These are phyloP conservation scores for Papilio glaucus DNA, from an alignment of 1,140 invertebrate genomes.

Conservation along the genomic window DNA sequence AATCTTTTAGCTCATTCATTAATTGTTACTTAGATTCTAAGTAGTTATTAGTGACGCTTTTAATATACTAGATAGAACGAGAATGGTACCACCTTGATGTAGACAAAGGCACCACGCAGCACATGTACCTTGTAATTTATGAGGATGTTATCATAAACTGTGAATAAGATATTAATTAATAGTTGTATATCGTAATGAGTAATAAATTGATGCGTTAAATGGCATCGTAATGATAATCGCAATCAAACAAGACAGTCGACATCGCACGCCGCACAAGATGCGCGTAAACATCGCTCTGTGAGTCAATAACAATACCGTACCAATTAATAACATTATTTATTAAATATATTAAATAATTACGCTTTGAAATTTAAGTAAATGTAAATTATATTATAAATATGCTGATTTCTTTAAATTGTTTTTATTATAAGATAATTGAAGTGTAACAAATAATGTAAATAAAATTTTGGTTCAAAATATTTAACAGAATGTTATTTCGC, in stretches of 20 bases:
- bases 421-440: too few species aligned
- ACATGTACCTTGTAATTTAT: neutral
- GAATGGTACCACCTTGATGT: too few species aligned
- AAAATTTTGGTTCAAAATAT: too few species aligned
- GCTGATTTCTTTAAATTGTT: too few species aligned
- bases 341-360: too few species aligned
- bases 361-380: neutral
- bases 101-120: neutral
- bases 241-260: neutral
- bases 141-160: constrained; percentile 3
- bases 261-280: neutral
- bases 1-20: too few species aligned
- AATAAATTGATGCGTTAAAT: constrained; percentile 8
- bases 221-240: neutral
- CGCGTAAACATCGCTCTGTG: constrained; percentile 4
- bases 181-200: neutral
- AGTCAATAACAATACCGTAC: neutral
- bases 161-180: constrained; percentile 4
- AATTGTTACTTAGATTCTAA: too few species aligned
- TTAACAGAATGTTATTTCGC: too few species aligned
- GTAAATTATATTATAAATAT: neutral
- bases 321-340: neutral
- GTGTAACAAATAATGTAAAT: too few species aligned
- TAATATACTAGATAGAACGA: too few species aligned
- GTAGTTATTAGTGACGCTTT: too few species aligned